These are phyloP conservation scores for Manis javanica DNA, from an alignment of 2,797 vertebrate species.

Conservation along the genomic window DNA sequence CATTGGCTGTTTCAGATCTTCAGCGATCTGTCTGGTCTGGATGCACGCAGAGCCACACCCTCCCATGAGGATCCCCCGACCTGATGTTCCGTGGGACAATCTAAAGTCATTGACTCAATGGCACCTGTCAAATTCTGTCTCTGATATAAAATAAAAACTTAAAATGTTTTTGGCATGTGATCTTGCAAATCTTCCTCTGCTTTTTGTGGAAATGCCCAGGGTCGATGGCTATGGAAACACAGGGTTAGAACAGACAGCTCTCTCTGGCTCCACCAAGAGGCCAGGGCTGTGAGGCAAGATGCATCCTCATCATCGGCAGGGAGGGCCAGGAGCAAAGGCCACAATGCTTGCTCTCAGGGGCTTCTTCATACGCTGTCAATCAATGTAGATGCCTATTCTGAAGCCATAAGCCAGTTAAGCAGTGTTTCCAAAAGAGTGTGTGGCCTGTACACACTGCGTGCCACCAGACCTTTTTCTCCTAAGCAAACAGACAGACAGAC, in stretches of 20 bases:
- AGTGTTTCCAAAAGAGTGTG: background rate
- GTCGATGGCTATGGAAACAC: no score
- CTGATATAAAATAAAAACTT: background rate
- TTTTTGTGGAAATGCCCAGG: background rate
- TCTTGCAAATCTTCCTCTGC: background rate
- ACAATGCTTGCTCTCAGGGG: background rate
- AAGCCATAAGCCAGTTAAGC: background rate
- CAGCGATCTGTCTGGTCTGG: background rate
- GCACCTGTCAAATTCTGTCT: background rate
- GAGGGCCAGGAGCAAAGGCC: background rate
- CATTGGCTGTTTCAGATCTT: background rate
- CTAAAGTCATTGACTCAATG: background rate
- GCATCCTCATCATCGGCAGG: background rate
- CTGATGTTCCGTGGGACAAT: background rate
- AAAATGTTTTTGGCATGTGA: background rate
- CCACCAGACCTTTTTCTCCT: background rate
- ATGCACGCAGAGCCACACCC: background rate
- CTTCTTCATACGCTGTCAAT: background rate
- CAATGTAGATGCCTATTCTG: background rate
- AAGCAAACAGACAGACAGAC: background rate
- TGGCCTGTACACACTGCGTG: accelerated
- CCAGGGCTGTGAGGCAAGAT: background rate
- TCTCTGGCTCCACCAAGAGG: background rate
- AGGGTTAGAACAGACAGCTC: background rate
- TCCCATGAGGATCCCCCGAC: background rate